These are phyloP conservation scores for Oasisia sp. DNA, from an alignment of 2,888 invertebrate genomes.

Conservation along the genomic window DNA sequence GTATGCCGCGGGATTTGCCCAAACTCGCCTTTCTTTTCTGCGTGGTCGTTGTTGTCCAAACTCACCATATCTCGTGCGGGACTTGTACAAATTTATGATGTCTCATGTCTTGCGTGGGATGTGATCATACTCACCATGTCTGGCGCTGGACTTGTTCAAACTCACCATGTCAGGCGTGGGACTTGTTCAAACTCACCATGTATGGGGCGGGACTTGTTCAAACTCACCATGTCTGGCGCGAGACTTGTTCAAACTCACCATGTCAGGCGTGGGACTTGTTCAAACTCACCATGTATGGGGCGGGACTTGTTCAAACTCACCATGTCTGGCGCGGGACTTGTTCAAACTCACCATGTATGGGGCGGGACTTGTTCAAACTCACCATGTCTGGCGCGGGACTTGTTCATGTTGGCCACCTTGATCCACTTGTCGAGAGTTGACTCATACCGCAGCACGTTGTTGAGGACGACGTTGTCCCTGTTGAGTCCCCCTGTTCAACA, in stretches of 20 bases:
- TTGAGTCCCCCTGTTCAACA: conserved; percentile 30
- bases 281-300: conserved; percentile 18
- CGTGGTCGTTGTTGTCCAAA: too few species aligned
- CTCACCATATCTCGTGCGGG: too few species aligned
- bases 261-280: neutral
- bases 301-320: neutral
- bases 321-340: conserved; percentile 24
- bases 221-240: conserved; percentile 23
- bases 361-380: neutral
- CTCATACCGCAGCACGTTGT: conserved; percentile 32
- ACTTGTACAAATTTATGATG: too few species aligned
- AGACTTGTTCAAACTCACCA: conserved; percentile 17
- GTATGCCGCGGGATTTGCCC: too few species aligned
- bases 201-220: neutral
- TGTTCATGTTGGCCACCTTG: conserved; percentile 30
- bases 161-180: neutral
- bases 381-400: conserved; percentile 29
- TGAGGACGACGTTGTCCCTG: conserved; percentile 32
- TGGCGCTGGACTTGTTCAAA: neutral
- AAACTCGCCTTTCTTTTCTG: too few species aligned
- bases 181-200: neutral
- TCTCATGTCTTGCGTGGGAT: neutral
- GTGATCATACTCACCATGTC: neutral
- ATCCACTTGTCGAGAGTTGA: conserved; percentile 29
- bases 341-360: neutral